Conservation (phyloP, 2,797 vertebrate genomes). For the Natrix natrix region DNA sequence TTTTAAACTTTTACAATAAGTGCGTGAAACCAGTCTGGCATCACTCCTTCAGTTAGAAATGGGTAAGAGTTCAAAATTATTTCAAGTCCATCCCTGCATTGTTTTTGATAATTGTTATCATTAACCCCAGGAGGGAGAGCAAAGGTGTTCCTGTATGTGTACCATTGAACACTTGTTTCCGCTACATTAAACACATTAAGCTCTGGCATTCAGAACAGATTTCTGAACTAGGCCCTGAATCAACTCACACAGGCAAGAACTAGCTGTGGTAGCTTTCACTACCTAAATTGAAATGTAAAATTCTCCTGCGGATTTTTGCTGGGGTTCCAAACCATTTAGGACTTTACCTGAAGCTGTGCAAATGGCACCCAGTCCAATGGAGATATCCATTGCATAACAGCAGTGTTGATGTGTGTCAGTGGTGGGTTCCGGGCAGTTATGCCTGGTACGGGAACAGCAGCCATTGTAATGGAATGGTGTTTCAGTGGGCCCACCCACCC, state of each 20-base stretch:
- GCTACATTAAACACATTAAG: neutral
- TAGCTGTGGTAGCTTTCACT: neutral
- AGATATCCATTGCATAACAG: neutral
- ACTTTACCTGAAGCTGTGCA: neutral
- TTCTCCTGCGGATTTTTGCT: neutral
- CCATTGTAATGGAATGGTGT: too few relatives aligned
- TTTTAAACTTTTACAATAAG: neutral
- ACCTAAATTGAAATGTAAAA: neutral
- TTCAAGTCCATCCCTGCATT: neutral
- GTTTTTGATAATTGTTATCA: neutral
- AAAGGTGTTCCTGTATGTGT: neutral
- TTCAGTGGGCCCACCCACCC: too few relatives aligned
- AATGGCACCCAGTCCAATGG: neutral
- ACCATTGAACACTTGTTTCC: neutral
- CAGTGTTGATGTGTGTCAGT: too few relatives aligned
- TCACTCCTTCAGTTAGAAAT: neutral
- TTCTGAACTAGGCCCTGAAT: neutral
- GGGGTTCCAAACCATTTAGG: neutral
- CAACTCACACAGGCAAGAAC: neutral
- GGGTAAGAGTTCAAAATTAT: neutral
- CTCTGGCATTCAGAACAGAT: neutral
- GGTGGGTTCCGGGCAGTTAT: too few relatives aligned
- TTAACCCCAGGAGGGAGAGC: neutral
- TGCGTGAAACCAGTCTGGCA: neutral
- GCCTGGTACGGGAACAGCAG: too few relatives aligned